Evolutionary conservation across 1,140 invertebrate species (phyloP).

Genomic region (Drosophila seguyi): DNA sequence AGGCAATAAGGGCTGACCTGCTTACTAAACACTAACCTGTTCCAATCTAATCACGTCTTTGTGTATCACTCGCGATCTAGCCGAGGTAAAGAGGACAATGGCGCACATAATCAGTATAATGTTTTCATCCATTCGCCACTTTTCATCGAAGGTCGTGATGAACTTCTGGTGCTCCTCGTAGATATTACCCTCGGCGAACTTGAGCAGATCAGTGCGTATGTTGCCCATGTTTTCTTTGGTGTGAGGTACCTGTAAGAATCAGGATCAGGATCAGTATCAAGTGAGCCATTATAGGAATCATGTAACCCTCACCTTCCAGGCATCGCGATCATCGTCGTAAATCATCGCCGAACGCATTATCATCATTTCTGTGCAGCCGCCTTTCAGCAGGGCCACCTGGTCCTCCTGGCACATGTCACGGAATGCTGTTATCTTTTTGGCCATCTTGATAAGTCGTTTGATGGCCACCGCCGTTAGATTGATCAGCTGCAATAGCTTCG

Average conservation of each 20-base stretch:
- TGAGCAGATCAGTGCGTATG: conserved; percentile 94
- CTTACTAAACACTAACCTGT: conserved; percentile 87
- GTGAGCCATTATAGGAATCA: neutral
- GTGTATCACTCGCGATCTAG: conserved; percentile 92
- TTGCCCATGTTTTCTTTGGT: conserved; percentile 89
- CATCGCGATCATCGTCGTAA: conserved; percentile 93
- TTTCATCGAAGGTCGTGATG: conserved; percentile 91
- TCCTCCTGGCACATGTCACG: conserved; percentile 96
- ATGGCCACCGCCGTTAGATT: conserved; percentile 96
- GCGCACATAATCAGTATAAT: conserved; percentile 95
- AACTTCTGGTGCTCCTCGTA: conserved; percentile 94
- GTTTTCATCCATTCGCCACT: conserved; percentile 93
- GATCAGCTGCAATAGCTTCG: conserved; percentile 92
- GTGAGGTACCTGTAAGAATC: conserved; percentile 88
- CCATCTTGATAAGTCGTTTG: conserved; percentile 95
- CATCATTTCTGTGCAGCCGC: conserved; percentile 92
- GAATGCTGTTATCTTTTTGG: conserved; percentile 94
- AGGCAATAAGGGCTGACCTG: neutral
- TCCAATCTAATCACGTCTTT: conserved; percentile 94
- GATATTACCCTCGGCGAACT: conserved; percentile 93
- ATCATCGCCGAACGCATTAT: conserved; percentile 94
- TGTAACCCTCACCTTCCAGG: conserved; percentile 90
- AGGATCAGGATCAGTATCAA: neutral
- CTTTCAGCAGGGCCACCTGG: conserved; percentile 95
- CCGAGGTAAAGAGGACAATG: conserved; percentile 94